Base-by-base conservation (phyloP, 2,888 invertebrate species). In the Choristoneura rosaceana region DNA sequence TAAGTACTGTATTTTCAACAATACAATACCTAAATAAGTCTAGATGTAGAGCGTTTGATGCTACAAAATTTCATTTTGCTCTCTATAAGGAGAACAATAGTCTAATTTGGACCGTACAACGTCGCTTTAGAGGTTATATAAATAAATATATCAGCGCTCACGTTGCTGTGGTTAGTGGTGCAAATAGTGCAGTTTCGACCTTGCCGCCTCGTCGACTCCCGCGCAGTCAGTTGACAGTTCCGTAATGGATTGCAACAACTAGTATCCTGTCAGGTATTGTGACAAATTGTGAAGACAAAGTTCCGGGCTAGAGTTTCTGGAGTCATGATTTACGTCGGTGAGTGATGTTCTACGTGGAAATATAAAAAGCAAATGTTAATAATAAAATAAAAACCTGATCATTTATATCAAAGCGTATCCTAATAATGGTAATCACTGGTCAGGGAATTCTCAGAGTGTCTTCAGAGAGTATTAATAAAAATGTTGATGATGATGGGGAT, bases 151-250 rank as follows among this genome's bases (percentile, higher is more conserved):
- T 73, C 79, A 70, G 79, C 78, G 77, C 17, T 52, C 52, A 81
- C 82, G 75, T 80, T 80, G 62, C 58, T 25, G 69, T 69, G 68
- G 79, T 80, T 75, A 79, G 81, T 79, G 75, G 78, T 82, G 83
- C 82, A 81, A 81, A 79, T 80, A 81, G 80, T 90, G 90, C 89
- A 90, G 83, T 85, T 83, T 74, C 84, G 89, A 90, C 92, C 91
- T 93, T 92, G 91, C 83, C 82, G 84, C 84, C 82, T 85, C 82
- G 82, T 85, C 84, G 86, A 84, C 90, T 88, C 86, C 87, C 82
- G 90, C 90, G 88, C 88, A 87, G 84, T 84, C 77, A 80, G 80
- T 85, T 86, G 89, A 88, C 90, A 87, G 83, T 87, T 86, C 83
- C 75, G 78, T 88, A 87, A 92, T 90, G 88, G 88, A 92, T 90